A percentile compares a stretch with the other conserved stretches of the same genome.
These are phyloP conservation scores for Podotricha telesiphe DNA, from an alignment of 2,888 invertebrate genomes.

Conservation along the genomic window DNA sequence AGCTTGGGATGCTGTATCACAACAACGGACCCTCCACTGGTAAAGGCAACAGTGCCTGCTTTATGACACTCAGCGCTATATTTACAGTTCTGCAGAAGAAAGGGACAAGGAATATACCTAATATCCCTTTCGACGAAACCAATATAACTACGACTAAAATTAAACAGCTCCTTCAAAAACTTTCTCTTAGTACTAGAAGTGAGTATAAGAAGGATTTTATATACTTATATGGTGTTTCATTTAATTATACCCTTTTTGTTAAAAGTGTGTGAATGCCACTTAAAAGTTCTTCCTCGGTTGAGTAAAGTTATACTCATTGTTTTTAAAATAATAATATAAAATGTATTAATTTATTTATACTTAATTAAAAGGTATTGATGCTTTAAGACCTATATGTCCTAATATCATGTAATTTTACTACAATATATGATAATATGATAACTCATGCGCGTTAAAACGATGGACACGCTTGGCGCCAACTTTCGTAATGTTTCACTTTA, in stretches of 20 bases:
- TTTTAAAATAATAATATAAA: no score
- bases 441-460: no score
- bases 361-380: no score
- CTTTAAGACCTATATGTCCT: no score
- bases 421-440: no score
- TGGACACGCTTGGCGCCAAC: no score
- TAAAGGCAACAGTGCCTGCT: conserved; percentile 90
- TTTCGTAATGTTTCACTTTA: no score
- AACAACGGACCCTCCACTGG: conserved; percentile 85
- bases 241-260: conserved; percentile 20
- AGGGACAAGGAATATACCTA: conserved; percentile 79
- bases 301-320: no score
- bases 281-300: no score
- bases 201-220: conserved; percentile 71
- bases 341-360: no score
- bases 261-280: no score
- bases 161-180: conserved; percentile 83
- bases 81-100: conserved; percentile 76
- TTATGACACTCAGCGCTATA: conserved; percentile 88
- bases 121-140: conserved; percentile 86
- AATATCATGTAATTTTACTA: no score
- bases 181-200: conserved; percentile 87
- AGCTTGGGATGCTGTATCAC: conserved; percentile 88
- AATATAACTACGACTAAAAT: conserved; percentile 81
- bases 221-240: conserved; percentile 43